Evolutionary conservation across 1,140 invertebrate species (phyloP).

Genomic region (Drosophila grimshawi): DNA sequence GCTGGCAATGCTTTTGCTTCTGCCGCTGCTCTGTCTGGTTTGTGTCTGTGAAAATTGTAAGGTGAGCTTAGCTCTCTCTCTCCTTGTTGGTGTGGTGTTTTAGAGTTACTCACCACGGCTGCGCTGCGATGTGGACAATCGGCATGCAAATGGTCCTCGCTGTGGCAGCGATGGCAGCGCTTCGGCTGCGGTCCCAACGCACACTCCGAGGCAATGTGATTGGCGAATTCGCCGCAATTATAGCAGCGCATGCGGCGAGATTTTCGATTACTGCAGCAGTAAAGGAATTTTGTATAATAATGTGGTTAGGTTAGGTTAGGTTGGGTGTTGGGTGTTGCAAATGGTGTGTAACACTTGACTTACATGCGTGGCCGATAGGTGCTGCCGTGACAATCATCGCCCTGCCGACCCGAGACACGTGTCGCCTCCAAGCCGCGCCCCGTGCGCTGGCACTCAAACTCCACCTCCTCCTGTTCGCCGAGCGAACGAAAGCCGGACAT

Average conservation of each 20-base stretch:
- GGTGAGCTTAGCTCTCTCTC: not conserved
- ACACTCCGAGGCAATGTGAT: slow-evolving; percentile 95
- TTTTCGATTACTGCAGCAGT: slow-evolving; percentile 85
- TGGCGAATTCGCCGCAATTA: slow-evolving; percentile 95
- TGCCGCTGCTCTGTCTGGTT: slow-evolving; percentile 35
- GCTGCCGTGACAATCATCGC: slow-evolving; percentile 91
- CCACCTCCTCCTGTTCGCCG: slow-evolving; percentile 93
- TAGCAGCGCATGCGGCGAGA: slow-evolving; percentile 96
- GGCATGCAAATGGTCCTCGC: slow-evolving; percentile 93
- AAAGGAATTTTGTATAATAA: slow-evolving; percentile 1
- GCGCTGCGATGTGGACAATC: slow-evolving; percentile 88
- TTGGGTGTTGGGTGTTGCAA: not conserved
- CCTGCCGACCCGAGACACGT: slow-evolving; percentile 90
- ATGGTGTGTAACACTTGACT: slow-evolving; percentile 11
- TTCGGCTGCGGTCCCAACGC: slow-evolving; percentile 93
- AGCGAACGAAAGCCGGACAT: slow-evolving; percentile 94
- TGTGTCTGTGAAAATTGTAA: slow-evolving; percentile 47
- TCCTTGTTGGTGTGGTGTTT: not conserved
- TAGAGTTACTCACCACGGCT: slow-evolving; percentile 52
- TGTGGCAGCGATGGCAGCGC: slow-evolving; percentile 94
- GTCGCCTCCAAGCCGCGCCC: slow-evolving; percentile 94
- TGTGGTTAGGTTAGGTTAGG: not conserved
- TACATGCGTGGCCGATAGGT: slow-evolving; percentile 87
- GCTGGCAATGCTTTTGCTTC: slow-evolving; percentile 44
- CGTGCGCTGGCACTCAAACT: slow-evolving; percentile 93